phyloP scores from a whole-genome alignment of 1,140 invertebrate genomes.

The Chionoecetes opilio region DNA sequence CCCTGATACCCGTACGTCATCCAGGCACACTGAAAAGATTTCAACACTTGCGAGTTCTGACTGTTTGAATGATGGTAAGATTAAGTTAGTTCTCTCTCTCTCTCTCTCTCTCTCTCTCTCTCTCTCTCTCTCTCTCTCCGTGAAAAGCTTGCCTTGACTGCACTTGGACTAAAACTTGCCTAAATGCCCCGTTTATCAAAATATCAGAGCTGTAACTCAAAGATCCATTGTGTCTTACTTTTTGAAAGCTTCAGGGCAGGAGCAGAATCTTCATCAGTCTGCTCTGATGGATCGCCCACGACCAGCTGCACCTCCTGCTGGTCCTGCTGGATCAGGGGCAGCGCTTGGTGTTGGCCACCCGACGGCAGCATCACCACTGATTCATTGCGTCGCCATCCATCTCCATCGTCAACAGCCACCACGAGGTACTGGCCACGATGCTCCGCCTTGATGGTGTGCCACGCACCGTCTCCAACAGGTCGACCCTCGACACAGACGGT shows the following conservation, averaged over 20 bases:
- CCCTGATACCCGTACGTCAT: constrained; percentile 49
- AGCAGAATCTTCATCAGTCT: too few relatives aligned
- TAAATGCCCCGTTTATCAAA: too few relatives aligned
- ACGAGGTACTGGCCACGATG: constrained; percentile 48
- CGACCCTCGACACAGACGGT: constrained; percentile 42
- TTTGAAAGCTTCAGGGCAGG: background rate
- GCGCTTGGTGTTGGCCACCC: background rate
- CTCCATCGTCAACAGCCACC: constrained; percentile 56
- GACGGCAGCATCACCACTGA: background rate
- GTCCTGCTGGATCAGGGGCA: background rate
- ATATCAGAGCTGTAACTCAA: too few relatives aligned
- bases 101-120: too few relatives aligned
- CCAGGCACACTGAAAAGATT: constrained; percentile 27
- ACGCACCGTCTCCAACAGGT: constrained; percentile 37
- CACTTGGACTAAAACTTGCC: too few relatives aligned
- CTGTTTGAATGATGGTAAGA: background rate
- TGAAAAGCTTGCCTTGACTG: too few relatives aligned
- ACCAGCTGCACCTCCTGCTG: background rate
- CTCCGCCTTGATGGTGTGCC: constrained; percentile 64
- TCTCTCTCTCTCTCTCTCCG: too few relatives aligned
- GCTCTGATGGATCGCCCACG: background rate
- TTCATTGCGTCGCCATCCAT: constrained; percentile 46
- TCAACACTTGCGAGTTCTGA: too few relatives aligned
- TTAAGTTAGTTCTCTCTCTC: too few relatives aligned
- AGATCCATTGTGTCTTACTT: background rate